Base-by-base conservation (phyloP, 2,888 invertebrate genomes). In the Psylliodes chrysocephalus region DNA sequence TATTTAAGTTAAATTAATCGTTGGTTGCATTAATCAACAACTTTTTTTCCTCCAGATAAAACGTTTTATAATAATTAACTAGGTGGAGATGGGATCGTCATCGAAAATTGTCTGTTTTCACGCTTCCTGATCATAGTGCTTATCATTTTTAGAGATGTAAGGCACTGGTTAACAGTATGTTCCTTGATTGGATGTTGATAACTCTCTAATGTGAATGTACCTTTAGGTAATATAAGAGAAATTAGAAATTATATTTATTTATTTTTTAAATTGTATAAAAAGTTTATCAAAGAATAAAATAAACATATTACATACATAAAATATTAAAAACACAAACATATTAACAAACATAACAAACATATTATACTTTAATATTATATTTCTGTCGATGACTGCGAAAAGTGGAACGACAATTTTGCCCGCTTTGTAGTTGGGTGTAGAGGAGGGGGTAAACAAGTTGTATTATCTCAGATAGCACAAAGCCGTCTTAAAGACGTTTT, bases 1-100 rank as follows among this genome's bases (percentile, higher is more conserved):
- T 75, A 77, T 77, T 77, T 75, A 73, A 74, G 73, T 76, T 74
- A 75, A 76, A 78, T 77, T 78, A 77, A 77, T 77, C 75, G 74
- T 64, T 69, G 55, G 60, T 63, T 71, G 72, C 75, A 73, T 75
- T 75, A 75, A 75, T 74, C 75, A 74, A 71, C 71, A 68, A 71
- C 70, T 71, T 69, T 68, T 25, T 12, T 65, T 40, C 55, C 66
- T 64, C 60, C 68, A 63, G 63, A 60, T 60, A 62, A n/a, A 63
- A 53, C 71, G 66, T 70, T 74, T 73, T 71, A 73, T 73, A 73
- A 76, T 75, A 77, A 76, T 76, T 75, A 76, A 73, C 70, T 70
- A 70, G 69, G 55, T 69, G 69, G 62, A 54, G 64, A 62, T 46
- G 19, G 46, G 22, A 46, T 46, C 15, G 44, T 44, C 44, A 44